These are phyloP conservation scores for Cacatua alba DNA, from an alignment of 2,113 vertebrate genomes.

Conservation along the genomic window DNA sequence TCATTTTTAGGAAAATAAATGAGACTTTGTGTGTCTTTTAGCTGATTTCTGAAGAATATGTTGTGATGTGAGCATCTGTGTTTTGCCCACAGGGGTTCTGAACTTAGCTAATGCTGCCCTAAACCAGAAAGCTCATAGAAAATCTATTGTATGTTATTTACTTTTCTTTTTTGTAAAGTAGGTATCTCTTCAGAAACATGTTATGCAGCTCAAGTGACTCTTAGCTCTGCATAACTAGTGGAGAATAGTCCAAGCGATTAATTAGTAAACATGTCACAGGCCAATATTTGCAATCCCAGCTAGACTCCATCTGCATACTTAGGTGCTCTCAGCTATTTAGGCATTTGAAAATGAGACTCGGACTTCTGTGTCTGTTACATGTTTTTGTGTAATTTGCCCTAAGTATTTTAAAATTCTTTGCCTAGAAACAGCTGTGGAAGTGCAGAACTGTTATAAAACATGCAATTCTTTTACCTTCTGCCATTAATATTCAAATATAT, in stretches of 20 bases:
- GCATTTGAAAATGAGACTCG: not conserved
- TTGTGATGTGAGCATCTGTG: fast-evolving
- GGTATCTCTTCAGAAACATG: not conserved
- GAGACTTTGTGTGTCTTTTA: not conserved
- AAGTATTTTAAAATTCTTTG: not conserved
- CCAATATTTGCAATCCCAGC: not conserved
- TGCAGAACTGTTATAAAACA: not conserved
- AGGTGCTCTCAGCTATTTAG: not conserved
- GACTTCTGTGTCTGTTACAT: not conserved
- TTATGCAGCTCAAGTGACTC: not conserved
- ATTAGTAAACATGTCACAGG: not conserved
- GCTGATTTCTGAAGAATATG: fast-evolving
- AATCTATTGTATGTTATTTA: not conserved
- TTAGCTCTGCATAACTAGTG: not conserved
- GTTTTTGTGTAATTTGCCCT: not conserved
- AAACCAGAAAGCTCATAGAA: not conserved
- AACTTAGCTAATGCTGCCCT: not conserved
- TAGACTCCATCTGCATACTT: not conserved
- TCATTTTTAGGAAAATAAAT: not conserved
- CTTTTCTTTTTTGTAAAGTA: not conserved
- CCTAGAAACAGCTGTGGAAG: not conserved
- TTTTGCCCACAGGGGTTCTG: not conserved
- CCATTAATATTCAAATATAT: not conserved
- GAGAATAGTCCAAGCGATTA: not conserved
- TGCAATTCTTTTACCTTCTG: not conserved